Evolutionary conservation across 2,797 vertebrate genomes (phyloP), one percentile per base, ranked within the genome.

Genomic region (Tamandua tetradactyla): DNA sequence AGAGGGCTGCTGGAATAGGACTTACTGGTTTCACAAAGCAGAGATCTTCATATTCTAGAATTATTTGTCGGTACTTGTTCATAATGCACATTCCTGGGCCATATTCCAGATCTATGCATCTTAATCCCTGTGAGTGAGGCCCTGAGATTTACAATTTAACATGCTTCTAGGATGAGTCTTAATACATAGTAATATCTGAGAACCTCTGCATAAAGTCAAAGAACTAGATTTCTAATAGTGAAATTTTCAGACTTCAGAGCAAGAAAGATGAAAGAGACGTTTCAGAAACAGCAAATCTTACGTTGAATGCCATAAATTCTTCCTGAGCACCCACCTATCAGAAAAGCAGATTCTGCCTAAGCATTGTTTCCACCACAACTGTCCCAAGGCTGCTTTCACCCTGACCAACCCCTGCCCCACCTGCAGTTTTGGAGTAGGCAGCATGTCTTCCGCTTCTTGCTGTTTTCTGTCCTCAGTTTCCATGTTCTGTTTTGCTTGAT

Each of bases 201-300:
- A 87, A 80, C 13, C 1, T 68, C 87, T 95, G 82, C 37, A 30
- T 94, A 81, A 79, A 87, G 49, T 75, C 71, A 76, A 93, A 64
- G n/a, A 94, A 89, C 5, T 68, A 47, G 59, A 75, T 91, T 95
- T 94, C 83, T 75, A 78, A 74, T 22, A 32, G 37, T 27, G 27
- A 85, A 83, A 91, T 69, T 80, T 22, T 85, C 78, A 93, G 64
- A 75, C 40, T 83, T 76, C 5, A 15, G 25, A 78, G 42, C 35
- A 94, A 59, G 47, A 71, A 57, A 92, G 52, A 59, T 22, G 44
- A 55, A 74, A 87, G 42, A 76, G 37, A 35, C 37, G 35, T 40
- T 35, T 44, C 10, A 78, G 69, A 91, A 59, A 42, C 52, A 87
- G 49, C 62, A 89, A 90, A 25, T 25, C 61, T 84, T 22, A 13